Percentiles rank a stretch among this genome's conserved stretches.
Evolutionary conservation across 2,888 invertebrate species (phyloP).

Genomic region (Isoperla grammatica): DNA sequence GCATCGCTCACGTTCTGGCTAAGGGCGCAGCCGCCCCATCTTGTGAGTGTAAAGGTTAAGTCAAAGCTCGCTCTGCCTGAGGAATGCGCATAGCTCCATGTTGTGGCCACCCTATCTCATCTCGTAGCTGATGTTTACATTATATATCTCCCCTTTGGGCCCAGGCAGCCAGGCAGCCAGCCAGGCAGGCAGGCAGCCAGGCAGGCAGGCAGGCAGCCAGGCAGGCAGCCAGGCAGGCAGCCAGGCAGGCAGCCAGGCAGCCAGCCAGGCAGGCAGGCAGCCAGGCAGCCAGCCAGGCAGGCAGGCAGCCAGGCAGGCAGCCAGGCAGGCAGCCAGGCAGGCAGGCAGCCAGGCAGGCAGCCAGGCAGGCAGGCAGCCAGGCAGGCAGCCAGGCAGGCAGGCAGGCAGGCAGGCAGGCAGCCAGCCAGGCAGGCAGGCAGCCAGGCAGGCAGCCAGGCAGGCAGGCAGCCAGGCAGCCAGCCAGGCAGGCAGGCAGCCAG

Average conservation of each 20-base stretch:
- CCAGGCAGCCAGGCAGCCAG: neutral
- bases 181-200: neutral
- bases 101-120: too few relatives aligned
- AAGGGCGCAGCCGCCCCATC: too few relatives aligned
- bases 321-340: conserved; percentile 2
- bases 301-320: conserved; percentile 16
- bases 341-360: conserved; percentile 7
- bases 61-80: too few relatives aligned
- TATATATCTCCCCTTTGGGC: too few relatives aligned
- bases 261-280: neutral
- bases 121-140: too few relatives aligned
- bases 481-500: neutral
- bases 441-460: conserved; percentile 13
- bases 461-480: conserved; percentile 2
- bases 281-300: neutral
- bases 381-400: neutral
- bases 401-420: neutral
- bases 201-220: neutral
- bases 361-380: conserved; percentile 2
- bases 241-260: neutral
- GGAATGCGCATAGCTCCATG: too few relatives aligned
- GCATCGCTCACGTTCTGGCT: too few relatives aligned
- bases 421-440: conserved; percentile 4
- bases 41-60: too few relatives aligned
- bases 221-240: neutral